These are phyloP conservation scores for Microplitis deprimator DNA, from an alignment of 2,888 invertebrate genomes.

Conservation along the genomic window DNA sequence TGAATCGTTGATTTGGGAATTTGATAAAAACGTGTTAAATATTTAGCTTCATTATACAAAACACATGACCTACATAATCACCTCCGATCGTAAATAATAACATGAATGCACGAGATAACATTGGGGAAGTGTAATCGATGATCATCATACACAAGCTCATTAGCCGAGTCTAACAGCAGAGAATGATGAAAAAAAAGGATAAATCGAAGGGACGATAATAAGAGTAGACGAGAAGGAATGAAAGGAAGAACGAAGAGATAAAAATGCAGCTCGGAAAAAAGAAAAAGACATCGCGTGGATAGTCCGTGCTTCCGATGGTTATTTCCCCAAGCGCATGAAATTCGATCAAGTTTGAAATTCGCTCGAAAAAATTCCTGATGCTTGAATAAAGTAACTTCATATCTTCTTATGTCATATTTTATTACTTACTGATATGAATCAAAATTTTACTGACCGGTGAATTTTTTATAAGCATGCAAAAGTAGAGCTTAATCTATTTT, in stretches of 20 bases:
- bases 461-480: too few relatives aligned
- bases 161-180: neutral
- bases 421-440: too few relatives aligned
- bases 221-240: slow-evolving; percentile 10
- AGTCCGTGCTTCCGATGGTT: slow-evolving; percentile 33
- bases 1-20: too few relatives aligned
- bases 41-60: too few relatives aligned
- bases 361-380: slow-evolving; percentile 3
- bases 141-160: neutral
- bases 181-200: slow-evolving; percentile 5
- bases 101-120: slow-evolving; percentile 33
- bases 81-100: slow-evolving; percentile 35
- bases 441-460: too few relatives aligned
- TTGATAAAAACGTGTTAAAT: too few relatives aligned
- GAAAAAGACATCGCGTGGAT: slow-evolving; percentile 30
- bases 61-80: slow-evolving; percentile 10
- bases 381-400: neutral
- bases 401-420: neutral
- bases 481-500: too few relatives aligned
- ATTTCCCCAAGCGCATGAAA: slow-evolving; percentile 36
- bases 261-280: slow-evolving; percentile 15
- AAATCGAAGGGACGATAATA: neutral
- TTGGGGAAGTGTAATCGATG: slow-evolving; percentile 35
- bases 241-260: slow-evolving; percentile 29
- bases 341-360: slow-evolving; percentile 32